Evolutionary conservation across 2,888 invertebrate genomes (phyloP).

Genomic region (Dichetophora obliterata): DNA sequence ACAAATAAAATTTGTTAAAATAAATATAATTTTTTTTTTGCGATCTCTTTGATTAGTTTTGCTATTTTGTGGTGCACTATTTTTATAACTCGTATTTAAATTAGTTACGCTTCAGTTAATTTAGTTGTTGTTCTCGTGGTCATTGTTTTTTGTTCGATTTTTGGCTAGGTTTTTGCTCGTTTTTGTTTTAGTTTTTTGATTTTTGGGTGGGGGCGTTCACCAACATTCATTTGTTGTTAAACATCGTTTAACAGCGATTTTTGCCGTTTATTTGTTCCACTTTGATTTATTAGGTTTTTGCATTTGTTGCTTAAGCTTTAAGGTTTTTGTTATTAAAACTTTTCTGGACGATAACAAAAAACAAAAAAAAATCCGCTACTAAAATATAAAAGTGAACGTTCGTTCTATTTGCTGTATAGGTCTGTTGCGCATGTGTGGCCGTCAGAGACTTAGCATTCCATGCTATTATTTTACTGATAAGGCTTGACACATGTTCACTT

Average conservation of each 20-base stretch:
- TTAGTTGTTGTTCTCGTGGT: conserved; percentile 22
- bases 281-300: conserved; percentile 14
- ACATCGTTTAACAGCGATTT: conserved; percentile 12
- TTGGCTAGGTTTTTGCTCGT: not conserved
- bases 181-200: not conserved
- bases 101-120: conserved; percentile 36
- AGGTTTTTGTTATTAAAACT: not conserved
- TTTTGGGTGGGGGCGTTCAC: conserved; percentile 23
- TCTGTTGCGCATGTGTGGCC: not conserved
- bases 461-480: not conserved
- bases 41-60: not conserved
- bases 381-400: conserved; percentile 19
- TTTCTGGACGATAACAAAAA: not conserved
- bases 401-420: not conserved
- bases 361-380: not conserved
- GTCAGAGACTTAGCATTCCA: not conserved
- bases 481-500: not conserved
- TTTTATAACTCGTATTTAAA: conserved; percentile 23
- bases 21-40: conserved; percentile 2
- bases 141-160: not conserved
- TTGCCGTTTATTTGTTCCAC: conserved; percentile 19
- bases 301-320: not conserved
- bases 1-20: conserved; percentile 32
- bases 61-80: not conserved
- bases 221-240: not conserved